phyloP scores from a whole-genome alignment of 2,888 invertebrate genomes.

The Catotricha subobsoleta region DNA sequence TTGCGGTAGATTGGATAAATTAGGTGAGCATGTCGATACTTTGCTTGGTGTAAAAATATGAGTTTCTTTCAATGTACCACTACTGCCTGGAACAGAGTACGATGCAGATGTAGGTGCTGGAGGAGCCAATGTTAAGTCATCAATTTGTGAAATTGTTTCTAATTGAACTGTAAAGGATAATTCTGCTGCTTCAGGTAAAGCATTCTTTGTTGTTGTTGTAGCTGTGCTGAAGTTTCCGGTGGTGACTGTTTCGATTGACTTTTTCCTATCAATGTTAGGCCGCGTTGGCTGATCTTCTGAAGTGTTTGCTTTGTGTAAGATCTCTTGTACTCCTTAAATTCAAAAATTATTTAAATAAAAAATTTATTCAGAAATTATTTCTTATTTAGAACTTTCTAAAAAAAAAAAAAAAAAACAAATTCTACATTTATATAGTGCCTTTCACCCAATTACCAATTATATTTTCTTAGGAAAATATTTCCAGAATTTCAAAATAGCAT shows the following conservation, averaged over 20 bases:
- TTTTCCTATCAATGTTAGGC: constrained; percentile 3
- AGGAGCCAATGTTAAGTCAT: no score
- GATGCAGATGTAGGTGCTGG: constrained; percentile 11
- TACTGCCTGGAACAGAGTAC: constrained; percentile 18
- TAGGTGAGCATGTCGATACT: no score
- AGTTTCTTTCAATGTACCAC: constrained; percentile 23
- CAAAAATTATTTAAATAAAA: background rate
- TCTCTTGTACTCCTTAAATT: constrained; percentile 18
- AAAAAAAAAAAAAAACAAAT: no score
- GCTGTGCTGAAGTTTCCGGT: background rate
- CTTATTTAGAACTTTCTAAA: no score
- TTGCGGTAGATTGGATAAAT: constrained; percentile 10
- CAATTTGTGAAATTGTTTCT: no score
- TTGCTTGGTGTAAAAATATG: constrained; percentile 29
- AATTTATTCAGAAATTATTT: no score
- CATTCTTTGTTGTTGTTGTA: background rate
- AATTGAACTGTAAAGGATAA: background rate
- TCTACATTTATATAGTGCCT: no score
- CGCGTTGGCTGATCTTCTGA: constrained; percentile 5
- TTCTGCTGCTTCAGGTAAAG: background rate
- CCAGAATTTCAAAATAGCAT: no score
- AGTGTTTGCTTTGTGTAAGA: constrained; percentile 16
- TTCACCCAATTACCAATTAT: no score
- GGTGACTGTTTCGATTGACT: background rate
- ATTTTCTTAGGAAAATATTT: no score